phyloP scores from a whole-genome alignment of 2,888 invertebrate genomes.

The Drosophila antonietae region DNA sequence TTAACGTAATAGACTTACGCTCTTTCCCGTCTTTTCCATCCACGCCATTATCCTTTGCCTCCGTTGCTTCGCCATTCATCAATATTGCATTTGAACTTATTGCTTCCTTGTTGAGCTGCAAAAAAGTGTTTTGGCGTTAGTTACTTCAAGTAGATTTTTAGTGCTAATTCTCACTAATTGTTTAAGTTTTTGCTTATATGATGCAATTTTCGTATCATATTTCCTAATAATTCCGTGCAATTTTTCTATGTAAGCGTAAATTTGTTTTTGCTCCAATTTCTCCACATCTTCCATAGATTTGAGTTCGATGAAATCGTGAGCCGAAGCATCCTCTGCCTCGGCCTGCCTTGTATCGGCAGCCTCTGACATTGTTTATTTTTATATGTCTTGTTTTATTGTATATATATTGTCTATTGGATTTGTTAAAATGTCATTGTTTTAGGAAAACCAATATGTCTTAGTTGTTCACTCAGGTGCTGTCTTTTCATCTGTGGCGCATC shows the following conservation, averaged over 20 bases:
- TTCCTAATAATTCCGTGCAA: conserved; percentile 77
- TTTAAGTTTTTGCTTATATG: conserved; percentile 86
- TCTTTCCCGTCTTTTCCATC: conserved; percentile 30
- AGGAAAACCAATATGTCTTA: neutral
- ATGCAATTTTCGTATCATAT: conserved; percentile 87
- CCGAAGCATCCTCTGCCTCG: conserved; percentile 13
- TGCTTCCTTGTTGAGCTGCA: conserved; percentile 46
- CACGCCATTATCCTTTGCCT: neutral
- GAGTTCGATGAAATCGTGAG: conserved; percentile 57
- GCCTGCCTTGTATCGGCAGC: conserved; percentile 3
- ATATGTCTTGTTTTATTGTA: neutral
- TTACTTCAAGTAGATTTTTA: neutral
- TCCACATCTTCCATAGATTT: conserved; percentile 57
- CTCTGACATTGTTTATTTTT: conserved; percentile 30
- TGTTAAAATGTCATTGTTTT: neutral
- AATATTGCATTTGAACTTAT: conserved; percentile 21
- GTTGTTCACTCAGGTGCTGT: neutral
- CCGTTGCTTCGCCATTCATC: conserved; percentile 15
- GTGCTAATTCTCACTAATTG: conserved; percentile 84
- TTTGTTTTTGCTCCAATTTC: conserved; percentile 56
- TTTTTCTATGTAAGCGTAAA: conserved; percentile 78
- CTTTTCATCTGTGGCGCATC: neutral
- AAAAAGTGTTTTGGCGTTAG: neutral
- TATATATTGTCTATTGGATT: neutral
- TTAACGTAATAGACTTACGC: conserved; percentile 50